These are phyloP conservation scores for Fukomys damarensis DNA, from an alignment of 2,113 vertebrate species.

Conservation along the genomic window DNA sequence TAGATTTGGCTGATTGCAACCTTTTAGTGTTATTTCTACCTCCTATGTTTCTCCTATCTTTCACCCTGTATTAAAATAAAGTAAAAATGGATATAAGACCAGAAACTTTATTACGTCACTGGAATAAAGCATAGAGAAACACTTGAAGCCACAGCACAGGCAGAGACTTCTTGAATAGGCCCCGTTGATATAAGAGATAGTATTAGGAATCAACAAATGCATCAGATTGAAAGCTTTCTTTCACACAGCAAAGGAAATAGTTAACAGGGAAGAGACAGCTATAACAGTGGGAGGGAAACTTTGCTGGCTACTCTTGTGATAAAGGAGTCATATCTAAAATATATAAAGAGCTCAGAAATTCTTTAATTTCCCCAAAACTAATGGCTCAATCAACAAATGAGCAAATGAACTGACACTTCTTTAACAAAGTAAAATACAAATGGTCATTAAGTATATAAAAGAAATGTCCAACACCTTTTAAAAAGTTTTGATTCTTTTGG, in stretches of 20 bases:
- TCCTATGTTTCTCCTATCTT: background rate
- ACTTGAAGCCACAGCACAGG: background rate
- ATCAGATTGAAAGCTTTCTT: background rate
- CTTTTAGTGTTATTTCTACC: background rate
- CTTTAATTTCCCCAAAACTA: background rate
- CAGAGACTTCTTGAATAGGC: background rate
- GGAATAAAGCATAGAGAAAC: background rate
- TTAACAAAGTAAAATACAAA: background rate
- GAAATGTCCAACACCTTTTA: background rate
- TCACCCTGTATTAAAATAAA: background rate
- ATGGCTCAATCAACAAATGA: background rate
- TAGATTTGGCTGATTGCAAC: conserved; percentile 24
- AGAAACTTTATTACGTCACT: background rate
- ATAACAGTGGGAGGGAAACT: background rate
- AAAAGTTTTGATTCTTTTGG: background rate
- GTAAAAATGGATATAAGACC: background rate
- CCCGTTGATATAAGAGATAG: background rate
- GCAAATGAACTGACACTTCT: background rate
- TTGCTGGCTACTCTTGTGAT: background rate
- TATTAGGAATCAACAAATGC: background rate
- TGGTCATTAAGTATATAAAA: background rate
- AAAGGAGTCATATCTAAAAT: too few species aligned
- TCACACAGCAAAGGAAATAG: background rate
- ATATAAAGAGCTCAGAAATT: background rate
- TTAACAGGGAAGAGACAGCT: background rate